Base-by-base conservation (phyloP, 2,113 vertebrate genomes). In the Erpornis zantholeuca region DNA sequence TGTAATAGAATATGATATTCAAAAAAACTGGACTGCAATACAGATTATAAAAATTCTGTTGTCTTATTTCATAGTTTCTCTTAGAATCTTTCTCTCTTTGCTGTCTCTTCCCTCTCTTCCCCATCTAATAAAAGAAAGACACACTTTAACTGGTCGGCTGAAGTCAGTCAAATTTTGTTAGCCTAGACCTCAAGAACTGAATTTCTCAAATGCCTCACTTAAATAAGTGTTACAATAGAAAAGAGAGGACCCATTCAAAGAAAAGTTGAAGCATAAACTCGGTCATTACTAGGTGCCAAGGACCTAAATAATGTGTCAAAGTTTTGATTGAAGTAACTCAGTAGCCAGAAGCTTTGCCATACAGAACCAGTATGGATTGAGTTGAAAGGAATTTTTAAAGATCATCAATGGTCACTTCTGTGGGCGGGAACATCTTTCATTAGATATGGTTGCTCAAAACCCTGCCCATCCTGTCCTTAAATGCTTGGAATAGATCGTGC, bases 401-500 rank as follows among this genome's bases (percentile, higher is more conserved):
- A 12, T 82, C 40, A 23, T 54, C 40, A 38, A 1, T 0, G 1
- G 14, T 9, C 16, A 10, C 11, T 70, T 13, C 10, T 54, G 15
- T 66, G 71, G 25, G 16, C 2, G 5, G 12, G 61, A 38, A 18
- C 28, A 27, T 45, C 57, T 65, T 92, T 63, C 22, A 6, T 22
- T 77, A 64, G 28, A 8, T 80, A 5, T 44, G 13, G 18, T 71
- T 86, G 18, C 77, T 86, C 17, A 66, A 57, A 90, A n/a, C 15
- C 18, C 52, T 47, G 19, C 47, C 29, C 40, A 56, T 3, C 31
- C 18, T 81, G 72, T 40, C 57, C 64, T 50, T 68, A 64, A 81
- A 12, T 44, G 29, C 12, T 71, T 90, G 52, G 23, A 15, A 35
- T 15, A 63, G 68, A 44, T 77, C 19, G 44, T 49, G 28, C 29